These are phyloP conservation scores for Gymnocypris eckloni DNA, from an alignment of 2,797 vertebrate genomes.

Conservation along the genomic window DNA sequence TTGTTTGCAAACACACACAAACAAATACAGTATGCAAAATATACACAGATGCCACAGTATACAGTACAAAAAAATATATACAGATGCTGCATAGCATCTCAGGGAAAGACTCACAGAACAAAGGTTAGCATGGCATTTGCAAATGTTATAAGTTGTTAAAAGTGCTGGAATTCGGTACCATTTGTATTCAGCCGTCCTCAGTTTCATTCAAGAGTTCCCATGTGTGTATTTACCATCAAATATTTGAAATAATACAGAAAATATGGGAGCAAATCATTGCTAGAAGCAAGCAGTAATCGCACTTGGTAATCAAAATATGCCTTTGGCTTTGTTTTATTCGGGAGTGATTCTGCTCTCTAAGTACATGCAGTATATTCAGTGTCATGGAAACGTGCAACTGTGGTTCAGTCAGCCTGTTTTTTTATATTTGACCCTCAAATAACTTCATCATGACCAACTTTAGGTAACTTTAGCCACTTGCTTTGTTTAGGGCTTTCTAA, in stretches of 20 bases:
- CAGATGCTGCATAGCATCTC: neutral
- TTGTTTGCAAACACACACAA: too few relatives aligned
- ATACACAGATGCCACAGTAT: neutral
- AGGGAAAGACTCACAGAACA: neutral
- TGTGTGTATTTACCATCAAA: constrained; percentile 21
- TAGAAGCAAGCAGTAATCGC: constrained; percentile 34
- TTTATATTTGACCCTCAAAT: constrained; percentile 16
- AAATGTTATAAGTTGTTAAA: neutral
- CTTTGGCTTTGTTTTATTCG: constrained; percentile 46
- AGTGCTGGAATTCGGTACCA: neutral
- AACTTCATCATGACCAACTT: constrained; percentile 57
- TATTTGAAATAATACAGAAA: constrained; percentile 39
- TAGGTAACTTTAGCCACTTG: constrained; percentile 36
- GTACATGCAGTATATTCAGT: constrained; percentile 49
- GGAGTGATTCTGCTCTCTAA: constrained; percentile 34
- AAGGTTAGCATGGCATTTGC: constrained; percentile 15
- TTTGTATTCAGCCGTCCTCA: neutral
- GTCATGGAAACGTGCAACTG: constrained; percentile 36
- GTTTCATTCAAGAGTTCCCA: constrained; percentile 7
- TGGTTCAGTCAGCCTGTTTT: constrained; percentile 40
- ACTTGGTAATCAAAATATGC: constrained; percentile 57
- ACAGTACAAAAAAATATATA: neutral
- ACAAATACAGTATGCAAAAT: neutral
- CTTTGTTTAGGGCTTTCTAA: constrained; percentile 42
- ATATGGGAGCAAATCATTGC: constrained; percentile 40